phyloP scores from a whole-genome alignment of 2,888 invertebrate species.

The Acronicta alni region DNA sequence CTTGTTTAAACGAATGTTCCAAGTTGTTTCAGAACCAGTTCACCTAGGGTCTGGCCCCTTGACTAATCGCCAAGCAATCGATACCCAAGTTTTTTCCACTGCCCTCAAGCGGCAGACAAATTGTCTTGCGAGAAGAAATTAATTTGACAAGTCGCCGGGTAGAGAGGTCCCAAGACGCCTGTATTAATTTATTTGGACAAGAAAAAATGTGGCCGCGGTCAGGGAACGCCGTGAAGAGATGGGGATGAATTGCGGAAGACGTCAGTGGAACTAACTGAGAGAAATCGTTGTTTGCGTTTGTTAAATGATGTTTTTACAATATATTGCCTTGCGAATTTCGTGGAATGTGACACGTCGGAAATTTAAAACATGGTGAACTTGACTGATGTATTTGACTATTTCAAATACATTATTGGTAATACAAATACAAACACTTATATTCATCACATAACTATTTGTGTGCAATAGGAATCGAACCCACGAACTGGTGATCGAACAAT shows the following conservation, averaged over 20 bases:
- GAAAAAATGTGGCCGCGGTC: constrained; percentile 83
- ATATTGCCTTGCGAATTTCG: constrained; percentile 12
- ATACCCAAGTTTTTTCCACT: constrained; percentile 82
- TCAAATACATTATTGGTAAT: no score
- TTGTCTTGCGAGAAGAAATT: constrained; percentile 88
- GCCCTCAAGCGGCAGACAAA: constrained; percentile 83
- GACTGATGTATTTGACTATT: not conserved
- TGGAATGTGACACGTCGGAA: constrained; percentile 2
- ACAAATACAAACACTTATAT: no score
- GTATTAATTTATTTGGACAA: constrained; percentile 88
- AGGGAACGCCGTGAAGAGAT: constrained; percentile 56
- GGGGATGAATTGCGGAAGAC: constrained; percentile 61
- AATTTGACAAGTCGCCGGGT: constrained; percentile 86
- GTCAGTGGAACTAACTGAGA: constrained; percentile 53
- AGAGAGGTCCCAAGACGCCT: constrained; percentile 80
- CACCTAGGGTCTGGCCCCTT: constrained; percentile 57
- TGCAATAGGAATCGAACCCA: no score
- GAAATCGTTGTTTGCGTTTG: constrained; percentile 49
- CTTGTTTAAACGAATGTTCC: constrained; percentile 47
- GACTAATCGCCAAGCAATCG: constrained; percentile 83
- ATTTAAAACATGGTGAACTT: constrained; percentile 1
- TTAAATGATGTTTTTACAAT: constrained; percentile 34
- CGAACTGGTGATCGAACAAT: no score
- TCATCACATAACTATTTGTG: no score
- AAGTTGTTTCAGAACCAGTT: constrained; percentile 43